Evolutionary conservation across 2,113 vertebrate species (phyloP), one percentile per base, ranked within the genome.

Genomic region (Eulacestoma nigropectus): DNA sequence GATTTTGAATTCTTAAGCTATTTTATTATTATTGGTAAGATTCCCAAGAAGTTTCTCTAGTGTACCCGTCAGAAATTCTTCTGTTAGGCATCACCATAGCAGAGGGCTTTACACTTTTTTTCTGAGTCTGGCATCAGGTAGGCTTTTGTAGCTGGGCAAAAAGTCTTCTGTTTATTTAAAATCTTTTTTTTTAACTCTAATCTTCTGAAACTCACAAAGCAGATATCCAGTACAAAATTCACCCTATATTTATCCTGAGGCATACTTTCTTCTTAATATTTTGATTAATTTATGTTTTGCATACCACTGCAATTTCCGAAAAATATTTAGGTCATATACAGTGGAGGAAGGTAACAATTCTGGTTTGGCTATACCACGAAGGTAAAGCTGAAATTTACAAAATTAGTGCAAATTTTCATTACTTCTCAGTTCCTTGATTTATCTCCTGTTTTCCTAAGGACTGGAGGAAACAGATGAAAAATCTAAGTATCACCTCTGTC

Each of bases 51-150:
- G 4, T 55, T 78, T 20, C 16, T 75, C 15, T 37, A 79, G 72
- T 17, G 13, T 68, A 50, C 2, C 1, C 0, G 0, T 68, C 47
- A 72, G 42, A 85, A 72, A 63, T 37, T 57, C 42, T 70, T 73
- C 32, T 37, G 32, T 37, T n/a, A 42, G 56, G 1, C 9, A 41
- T 20, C 65, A 82, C 9, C 26, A 29, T 3, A 55, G 32, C 15
- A 80, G 41, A 80, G 13, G 25, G 32, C 16, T 90, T 85, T 79
- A 52, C 4, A 29, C 10, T 35, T 89, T 75, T 52, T 63, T 4
- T 46, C 25, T 52, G 25, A 11, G 11, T 64, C 56, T 84, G 26
- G 26, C 9, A 73, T 15, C 7, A 42, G 6, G 3, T 5, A 60
- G 30, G 20, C 18, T 82, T 89, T 62, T 82, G 44, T 10, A 74